Evolutionary conservation across 2,113 vertebrate genomes (phyloP).

Genomic region (Scomber japonicus): DNA sequence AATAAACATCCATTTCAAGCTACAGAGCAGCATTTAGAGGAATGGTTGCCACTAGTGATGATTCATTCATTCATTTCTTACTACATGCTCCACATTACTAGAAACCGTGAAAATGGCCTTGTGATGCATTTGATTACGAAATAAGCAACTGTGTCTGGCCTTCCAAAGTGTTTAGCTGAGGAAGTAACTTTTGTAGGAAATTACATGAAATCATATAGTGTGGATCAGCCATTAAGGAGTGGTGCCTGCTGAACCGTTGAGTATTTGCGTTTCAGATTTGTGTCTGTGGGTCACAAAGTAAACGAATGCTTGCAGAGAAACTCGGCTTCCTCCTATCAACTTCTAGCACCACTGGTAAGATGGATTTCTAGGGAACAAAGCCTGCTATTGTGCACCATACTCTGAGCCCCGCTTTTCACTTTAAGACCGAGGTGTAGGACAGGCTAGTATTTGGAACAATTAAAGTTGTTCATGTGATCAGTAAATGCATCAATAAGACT

Average conservation of each 20-base stretch:
- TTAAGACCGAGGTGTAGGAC: background rate
- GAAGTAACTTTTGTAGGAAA: background rate
- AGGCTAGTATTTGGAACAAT: background rate
- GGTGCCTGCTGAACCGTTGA: background rate
- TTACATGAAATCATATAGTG: background rate
- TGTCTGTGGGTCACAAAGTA: background rate
- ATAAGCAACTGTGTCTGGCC: background rate
- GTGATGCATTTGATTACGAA: background rate
- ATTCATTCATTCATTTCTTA: background rate
- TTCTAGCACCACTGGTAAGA: background rate
- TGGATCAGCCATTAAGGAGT: constrained; percentile 1
- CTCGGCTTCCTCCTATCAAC: background rate
- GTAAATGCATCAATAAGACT: background rate
- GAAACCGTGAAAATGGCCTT: background rate
- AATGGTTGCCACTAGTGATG: background rate
- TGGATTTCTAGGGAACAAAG: background rate
- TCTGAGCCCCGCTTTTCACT: background rate
- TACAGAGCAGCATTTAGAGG: background rate
- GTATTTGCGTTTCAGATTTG: constrained; percentile 8
- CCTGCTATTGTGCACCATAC: background rate
- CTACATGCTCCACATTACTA: background rate
- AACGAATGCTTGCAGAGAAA: constrained; percentile 6
- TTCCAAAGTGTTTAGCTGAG: background rate
- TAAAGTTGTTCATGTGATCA: background rate
- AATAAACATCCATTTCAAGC: background rate